Conservation (phyloP, 2,888 invertebrate species). For the Amphipyra berbera region DNA sequence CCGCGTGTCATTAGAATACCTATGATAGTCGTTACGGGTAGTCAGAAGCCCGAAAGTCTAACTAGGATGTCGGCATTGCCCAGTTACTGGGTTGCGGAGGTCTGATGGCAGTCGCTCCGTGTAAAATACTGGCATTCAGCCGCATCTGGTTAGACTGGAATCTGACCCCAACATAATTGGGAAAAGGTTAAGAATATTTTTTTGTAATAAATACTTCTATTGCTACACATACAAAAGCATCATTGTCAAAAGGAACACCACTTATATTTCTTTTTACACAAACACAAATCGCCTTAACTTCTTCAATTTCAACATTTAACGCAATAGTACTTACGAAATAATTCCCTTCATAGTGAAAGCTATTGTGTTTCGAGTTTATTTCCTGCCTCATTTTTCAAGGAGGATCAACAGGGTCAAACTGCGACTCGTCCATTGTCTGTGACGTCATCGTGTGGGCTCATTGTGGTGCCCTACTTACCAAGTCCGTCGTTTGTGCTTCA, state of each 20-base stretch:
- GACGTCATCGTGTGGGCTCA: slow-evolving; percentile 44
- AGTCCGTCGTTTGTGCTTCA: slow-evolving; percentile 35
- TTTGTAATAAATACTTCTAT: no score
- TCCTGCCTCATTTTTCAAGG: slow-evolving; percentile 56
- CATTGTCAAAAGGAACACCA: slow-evolving; percentile 18
- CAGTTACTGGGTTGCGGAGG: no score
- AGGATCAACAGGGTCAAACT: slow-evolving; percentile 55
- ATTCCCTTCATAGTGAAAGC: slow-evolving; percentile 45
- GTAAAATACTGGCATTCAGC: no score
- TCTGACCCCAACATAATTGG: no score
- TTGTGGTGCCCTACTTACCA: slow-evolving; percentile 52
- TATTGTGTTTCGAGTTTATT: slow-evolving; percentile 59
- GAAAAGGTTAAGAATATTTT: no score
- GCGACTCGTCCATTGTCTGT: slow-evolving; percentile 50
- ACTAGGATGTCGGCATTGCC: no score
- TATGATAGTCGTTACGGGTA: no score
- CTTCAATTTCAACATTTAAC: slow-evolving; percentile 43
- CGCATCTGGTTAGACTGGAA: no score
- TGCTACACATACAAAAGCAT: not conserved
- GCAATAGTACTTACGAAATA: slow-evolving; percentile 49
- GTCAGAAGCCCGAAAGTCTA: no score
- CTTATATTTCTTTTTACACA: slow-evolving; percentile 15
- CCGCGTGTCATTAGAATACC: no score
- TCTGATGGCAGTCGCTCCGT: no score
- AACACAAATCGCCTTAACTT: slow-evolving; percentile 52